Evolutionary conservation across 2,113 vertebrate genomes (phyloP).

Genomic region (Pardalotus punctatus): DNA sequence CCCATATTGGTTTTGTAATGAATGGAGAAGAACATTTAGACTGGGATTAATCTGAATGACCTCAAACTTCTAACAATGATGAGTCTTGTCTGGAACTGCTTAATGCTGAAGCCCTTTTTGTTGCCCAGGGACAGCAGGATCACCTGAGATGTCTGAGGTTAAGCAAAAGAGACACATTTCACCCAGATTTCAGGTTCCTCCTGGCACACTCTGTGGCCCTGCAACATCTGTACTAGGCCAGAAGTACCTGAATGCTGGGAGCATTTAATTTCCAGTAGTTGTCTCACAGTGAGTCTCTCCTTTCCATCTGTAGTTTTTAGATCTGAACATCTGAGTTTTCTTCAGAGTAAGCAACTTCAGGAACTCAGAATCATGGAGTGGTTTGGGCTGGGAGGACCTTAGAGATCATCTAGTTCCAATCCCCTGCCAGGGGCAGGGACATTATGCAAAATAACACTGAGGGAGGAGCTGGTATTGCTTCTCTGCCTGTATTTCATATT

Average conservation of each 20-base stretch:
- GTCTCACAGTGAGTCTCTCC: not conserved
- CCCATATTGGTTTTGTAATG: not conserved
- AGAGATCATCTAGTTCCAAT: too few relatives aligned
- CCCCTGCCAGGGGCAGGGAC: not conserved
- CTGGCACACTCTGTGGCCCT: not conserved
- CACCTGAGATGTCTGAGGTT: not conserved
- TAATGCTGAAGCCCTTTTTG: not conserved
- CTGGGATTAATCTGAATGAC: not conserved
- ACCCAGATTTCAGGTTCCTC: not conserved
- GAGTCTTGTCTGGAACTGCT: not conserved
- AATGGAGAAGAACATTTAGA: not conserved
- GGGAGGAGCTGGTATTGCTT: not conserved
- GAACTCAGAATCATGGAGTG: not conserved
- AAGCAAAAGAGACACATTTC: not conserved
- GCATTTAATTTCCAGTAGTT: not conserved
- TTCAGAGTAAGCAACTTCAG: not conserved
- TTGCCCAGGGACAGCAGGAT: not conserved
- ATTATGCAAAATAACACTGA: not conserved
- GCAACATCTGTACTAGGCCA: not conserved
- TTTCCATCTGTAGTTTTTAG: not conserved
- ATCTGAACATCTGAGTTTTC: not conserved
- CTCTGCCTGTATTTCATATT: not conserved
- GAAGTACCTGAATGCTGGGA: not conserved
- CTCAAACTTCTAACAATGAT: not conserved
- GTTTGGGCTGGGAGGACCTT: not conserved